These are phyloP conservation scores for Aleadryas rufinucha DNA, from an alignment of 2,113 vertebrate genomes.

Conservation along the genomic window DNA sequence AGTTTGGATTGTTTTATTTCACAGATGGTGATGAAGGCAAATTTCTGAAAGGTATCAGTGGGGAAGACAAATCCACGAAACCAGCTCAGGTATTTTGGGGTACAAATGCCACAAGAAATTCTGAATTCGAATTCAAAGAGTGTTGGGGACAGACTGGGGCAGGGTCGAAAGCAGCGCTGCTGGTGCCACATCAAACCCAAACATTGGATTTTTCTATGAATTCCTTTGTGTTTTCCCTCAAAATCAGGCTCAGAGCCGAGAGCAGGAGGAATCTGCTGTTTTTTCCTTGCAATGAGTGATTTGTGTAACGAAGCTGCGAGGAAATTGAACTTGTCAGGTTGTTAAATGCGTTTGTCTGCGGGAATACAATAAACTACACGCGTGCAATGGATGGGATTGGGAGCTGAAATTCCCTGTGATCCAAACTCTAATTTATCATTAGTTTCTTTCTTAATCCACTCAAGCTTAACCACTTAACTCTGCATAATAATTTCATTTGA, in stretches of 20 bases:
- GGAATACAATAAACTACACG: conserved; percentile 49
- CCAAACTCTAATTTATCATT: conserved; percentile 61
- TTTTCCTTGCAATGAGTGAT: conserved; percentile 61
- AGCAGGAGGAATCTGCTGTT: conserved; percentile 45
- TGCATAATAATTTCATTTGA: conserved; percentile 10
- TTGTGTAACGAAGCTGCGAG: conserved; percentile 69
- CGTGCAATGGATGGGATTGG: conserved; percentile 14
- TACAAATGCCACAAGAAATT: background rate
- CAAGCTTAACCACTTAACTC: conserved; percentile 2
- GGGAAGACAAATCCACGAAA: background rate
- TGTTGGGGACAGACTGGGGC: background rate
- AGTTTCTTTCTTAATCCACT: background rate
- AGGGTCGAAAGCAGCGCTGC: background rate
- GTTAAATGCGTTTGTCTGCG: conserved; percentile 68
- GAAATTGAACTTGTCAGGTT: conserved; percentile 71
- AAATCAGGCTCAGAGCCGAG: conserved; percentile 16
- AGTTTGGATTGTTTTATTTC: background rate
- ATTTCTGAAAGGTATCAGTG: background rate
- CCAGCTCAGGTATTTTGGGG: background rate
- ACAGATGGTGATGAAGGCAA: background rate
- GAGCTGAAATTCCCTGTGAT: conserved; percentile 39
- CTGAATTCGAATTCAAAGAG: background rate
- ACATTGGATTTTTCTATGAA: background rate
- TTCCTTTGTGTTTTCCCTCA: background rate
- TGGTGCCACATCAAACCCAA: background rate